phyloP scores from a whole-genome alignment of 2,888 invertebrate genomes.

The Diarsia brunnea region DNA sequence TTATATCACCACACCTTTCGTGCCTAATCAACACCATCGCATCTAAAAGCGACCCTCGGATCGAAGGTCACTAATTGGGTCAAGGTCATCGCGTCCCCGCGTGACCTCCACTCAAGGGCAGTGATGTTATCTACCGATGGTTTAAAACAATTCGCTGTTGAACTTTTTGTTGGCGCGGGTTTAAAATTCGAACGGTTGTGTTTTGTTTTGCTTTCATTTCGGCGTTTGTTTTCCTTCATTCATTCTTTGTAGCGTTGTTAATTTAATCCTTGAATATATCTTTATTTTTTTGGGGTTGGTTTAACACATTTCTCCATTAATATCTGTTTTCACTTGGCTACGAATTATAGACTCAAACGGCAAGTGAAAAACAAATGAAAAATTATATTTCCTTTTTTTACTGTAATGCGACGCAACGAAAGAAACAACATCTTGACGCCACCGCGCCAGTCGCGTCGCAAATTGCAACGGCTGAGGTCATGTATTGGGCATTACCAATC shows the following conservation, averaged over 20 bases:
- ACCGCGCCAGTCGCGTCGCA: background rate
- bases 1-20: conserved; percentile 38
- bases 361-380: background rate
- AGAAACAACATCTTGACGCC: background rate
- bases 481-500: background rate
- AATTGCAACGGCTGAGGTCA: background rate
- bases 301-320: background rate
- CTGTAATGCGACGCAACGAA: background rate
- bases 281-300: background rate
- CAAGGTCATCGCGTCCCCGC: conserved; percentile 36
- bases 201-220: conserved; percentile 25
- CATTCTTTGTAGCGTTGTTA: background rate
- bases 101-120: conserved; percentile 53
- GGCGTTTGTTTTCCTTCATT: background rate
- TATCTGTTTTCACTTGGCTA: background rate
- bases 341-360: background rate
- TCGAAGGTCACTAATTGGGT: conserved; percentile 59
- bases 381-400: background rate
- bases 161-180: conserved; percentile 15
- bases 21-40: conserved; percentile 55
- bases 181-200: conserved; percentile 20
- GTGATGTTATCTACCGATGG: conserved; percentile 33
- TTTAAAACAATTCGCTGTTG: conserved; percentile 32
- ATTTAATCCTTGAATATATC: background rate
- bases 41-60: conserved; percentile 39